phyloP scores from a whole-genome alignment of 1,140 invertebrate species.

The Heterodera schachtii region DNA sequence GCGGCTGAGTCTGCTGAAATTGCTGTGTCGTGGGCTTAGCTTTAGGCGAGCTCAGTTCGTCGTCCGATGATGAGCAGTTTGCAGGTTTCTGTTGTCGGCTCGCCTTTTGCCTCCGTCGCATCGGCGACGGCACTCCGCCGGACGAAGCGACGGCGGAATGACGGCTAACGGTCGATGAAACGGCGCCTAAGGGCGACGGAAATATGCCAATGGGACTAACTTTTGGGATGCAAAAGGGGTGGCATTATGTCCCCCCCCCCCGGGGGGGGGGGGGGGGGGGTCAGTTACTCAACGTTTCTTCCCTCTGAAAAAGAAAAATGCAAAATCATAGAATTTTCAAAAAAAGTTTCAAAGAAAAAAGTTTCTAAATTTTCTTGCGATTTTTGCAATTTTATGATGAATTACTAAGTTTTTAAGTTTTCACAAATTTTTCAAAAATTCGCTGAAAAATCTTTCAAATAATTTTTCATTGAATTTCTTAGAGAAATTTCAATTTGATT shows the following conservation, averaged over 20 bases:
- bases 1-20: constrained; percentile 6
- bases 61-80: constrained; percentile 46
- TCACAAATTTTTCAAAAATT: too few relatives aligned
- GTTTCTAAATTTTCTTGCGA: too few relatives aligned
- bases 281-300: too few relatives aligned
- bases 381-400: too few relatives aligned
- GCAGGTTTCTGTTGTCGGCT: constrained; percentile 12
- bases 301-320: not conserved
- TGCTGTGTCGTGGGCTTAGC: constrained; percentile 24
- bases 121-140: constrained; percentile 2
- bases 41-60: constrained; percentile 36
- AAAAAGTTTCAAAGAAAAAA: too few relatives aligned
- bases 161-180: not conserved
- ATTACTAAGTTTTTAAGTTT: too few relatives aligned
- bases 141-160: not conserved
- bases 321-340: not conserved
- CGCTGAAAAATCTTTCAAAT: too few relatives aligned
- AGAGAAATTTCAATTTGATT: too few relatives aligned
- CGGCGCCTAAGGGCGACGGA: not conserved
- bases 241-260: too few relatives aligned
- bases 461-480: too few relatives aligned
- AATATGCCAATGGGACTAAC: not conserved
- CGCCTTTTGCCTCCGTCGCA: constrained; percentile 13
- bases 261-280: not conserved
- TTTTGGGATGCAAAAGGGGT: too few relatives aligned